Base-by-base conservation (phyloP, 2,888 invertebrate genomes). In the Cantharis nigra region DNA sequence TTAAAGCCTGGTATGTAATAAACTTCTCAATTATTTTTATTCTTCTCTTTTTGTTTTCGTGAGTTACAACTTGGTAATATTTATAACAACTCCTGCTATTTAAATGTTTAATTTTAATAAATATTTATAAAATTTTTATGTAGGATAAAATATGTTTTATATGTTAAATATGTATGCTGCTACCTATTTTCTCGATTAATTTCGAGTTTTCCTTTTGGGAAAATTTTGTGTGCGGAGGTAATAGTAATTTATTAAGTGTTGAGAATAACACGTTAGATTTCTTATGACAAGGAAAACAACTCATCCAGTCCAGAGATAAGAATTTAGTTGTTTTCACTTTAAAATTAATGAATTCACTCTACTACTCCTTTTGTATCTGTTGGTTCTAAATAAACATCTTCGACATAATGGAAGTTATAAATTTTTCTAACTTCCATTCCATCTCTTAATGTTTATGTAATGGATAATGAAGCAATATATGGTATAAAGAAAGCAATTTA, bases 271-370 rank as follows among this genome's bases (percentile, higher is more conserved):
- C 49, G n/a, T 67, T 67, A 67, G 23, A 67, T 67, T 67, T 67
- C 20, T 67, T 67, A 67, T 23, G 65, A 67, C 65, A 67, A 23
- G 65, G 9, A 26, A 13, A 67, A 26, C 26, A 67, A 67, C 65
- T 23, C 49, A 49, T 49, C 49, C 49, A 67, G 23, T n/a, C 9
- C n/a, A 3, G 65, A 67, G 26, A 67, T 67, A 67, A 67, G 26
- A 67, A 14, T 20, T 23, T 67, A 67, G 26, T 20, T 67, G 20
- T 67, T 67, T 67, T 20, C 18, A 26, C 20, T 23, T 20, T 67
- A 23, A 67, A 67, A 67, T 67, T 67, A 67, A 67, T 67, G 65
- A 67, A 67, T 67, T 67, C 26, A 26, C 26, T 67, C 65, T n/a
- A 23, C 23, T 67, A n/a, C 26, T 14, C 26, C 26, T 20, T 20